Conservation (phyloP, 2,888 invertebrate species). For the Drosophila monieri region DNA sequence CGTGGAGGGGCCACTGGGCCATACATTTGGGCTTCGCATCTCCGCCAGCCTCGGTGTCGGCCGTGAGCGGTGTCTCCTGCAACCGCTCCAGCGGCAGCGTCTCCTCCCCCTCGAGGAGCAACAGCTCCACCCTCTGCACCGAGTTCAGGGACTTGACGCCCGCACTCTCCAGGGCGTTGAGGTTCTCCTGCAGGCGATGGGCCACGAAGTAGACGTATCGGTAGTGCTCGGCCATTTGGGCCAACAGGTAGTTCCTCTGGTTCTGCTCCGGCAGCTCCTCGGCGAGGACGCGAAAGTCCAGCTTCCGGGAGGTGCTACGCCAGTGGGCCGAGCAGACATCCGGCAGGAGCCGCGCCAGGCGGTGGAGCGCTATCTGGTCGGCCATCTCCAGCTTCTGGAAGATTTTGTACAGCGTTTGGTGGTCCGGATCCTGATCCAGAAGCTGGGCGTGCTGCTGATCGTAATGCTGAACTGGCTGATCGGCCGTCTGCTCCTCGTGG, state of each 20-base stretch:
- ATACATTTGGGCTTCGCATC: slow-evolving; percentile 4
- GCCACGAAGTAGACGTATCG: slow-evolving; percentile 42
- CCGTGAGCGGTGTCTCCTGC: background rate
- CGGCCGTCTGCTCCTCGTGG: background rate
- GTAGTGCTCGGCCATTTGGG: slow-evolving; percentile 40
- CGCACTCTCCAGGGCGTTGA: slow-evolving; percentile 42
- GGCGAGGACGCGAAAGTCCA: slow-evolving; percentile 45
- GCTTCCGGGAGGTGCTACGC: slow-evolving; percentile 13
- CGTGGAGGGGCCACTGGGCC: slow-evolving; percentile 55
- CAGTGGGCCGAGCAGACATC: slow-evolving; percentile 32
- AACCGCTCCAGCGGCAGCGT: background rate
- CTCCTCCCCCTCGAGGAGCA: background rate
- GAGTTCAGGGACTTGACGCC: slow-evolving; percentile 29
- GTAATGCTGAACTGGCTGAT: too few relatives aligned
- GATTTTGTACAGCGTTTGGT: background rate
- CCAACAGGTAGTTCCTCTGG: slow-evolving; percentile 29
- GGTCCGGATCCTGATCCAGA: too few relatives aligned
- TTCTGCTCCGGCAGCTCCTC: slow-evolving; percentile 23
- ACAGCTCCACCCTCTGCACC: slow-evolving; percentile 25
- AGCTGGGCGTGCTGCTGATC: too few relatives aligned
- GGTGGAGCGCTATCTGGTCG: slow-evolving; percentile 41
- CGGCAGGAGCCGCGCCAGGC: slow-evolving; percentile 13
- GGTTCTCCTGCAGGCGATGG: slow-evolving; percentile 43
- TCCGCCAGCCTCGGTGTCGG: background rate
- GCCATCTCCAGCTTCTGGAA: slow-evolving; percentile 19